A percentile compares a stretch with the other conserved stretches of the same genome.
These are phyloP conservation scores for Eristalis tenax DNA, from an alignment of 2,888 invertebrate species.

Conservation along the genomic window DNA sequence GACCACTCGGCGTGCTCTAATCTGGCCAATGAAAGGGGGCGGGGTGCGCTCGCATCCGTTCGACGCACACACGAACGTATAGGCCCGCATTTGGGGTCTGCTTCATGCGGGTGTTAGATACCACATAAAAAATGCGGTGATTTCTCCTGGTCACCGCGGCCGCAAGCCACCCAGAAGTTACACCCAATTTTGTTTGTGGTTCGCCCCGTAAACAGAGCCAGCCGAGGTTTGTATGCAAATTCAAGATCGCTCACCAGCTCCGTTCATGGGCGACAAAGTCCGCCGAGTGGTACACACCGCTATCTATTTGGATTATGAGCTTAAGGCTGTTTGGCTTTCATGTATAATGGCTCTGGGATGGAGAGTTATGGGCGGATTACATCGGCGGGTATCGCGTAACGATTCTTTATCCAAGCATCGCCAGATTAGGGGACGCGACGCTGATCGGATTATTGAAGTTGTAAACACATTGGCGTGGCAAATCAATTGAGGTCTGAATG, in stretches of 20 bases:
- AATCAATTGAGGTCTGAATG: constrained; percentile 11
- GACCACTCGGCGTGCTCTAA: not conserved
- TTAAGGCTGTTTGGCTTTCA: constrained; percentile 49
- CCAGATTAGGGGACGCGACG: constrained; percentile 28
- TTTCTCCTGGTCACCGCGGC: constrained; percentile 13
- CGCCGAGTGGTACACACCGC: not conserved
- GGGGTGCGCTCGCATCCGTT: not conserved
- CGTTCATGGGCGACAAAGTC: not conserved
- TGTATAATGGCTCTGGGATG: constrained; percentile 16
- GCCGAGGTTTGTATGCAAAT: constrained; percentile 58
- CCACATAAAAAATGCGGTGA: not conserved
- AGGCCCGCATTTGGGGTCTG: constrained; percentile 20
- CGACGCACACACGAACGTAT: not conserved
- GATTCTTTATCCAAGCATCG: constrained; percentile 2
- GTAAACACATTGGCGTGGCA: constrained; percentile 43
- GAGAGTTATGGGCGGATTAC: constrained; percentile 43
- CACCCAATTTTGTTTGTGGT: constrained; percentile 22
- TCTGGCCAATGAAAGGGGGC: constrained; percentile 2
- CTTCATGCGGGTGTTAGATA: constrained; percentile 5
- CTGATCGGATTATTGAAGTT: constrained; percentile 48
- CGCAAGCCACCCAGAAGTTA: constrained; percentile 40
- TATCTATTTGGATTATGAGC: constrained; percentile 43
- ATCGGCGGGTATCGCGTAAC: not conserved
- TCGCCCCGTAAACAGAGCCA: constrained; percentile 30
- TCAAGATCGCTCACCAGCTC: constrained; percentile 26